Evolutionary conservation across 1,140 invertebrate genomes (phyloP).

Genomic region (Bombus huntii): DNA sequence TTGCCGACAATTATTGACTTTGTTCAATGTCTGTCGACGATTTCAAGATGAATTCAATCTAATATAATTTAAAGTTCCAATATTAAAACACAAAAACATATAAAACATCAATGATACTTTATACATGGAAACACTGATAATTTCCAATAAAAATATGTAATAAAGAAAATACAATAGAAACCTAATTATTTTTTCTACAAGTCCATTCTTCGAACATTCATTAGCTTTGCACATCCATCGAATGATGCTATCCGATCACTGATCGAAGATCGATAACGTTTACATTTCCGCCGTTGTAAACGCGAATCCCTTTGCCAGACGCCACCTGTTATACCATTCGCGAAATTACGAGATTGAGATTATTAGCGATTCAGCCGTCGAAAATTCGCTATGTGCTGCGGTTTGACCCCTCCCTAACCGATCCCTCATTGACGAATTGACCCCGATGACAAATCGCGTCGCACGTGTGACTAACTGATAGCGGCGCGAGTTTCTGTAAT

Average conservation of each 20-base stretch:
- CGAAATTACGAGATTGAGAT: conserved; percentile 22
- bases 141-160: not conserved
- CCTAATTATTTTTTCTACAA: not conserved
- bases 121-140: not conserved
- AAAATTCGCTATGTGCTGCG: conserved; percentile 20
- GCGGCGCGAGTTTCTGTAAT: conserved; percentile 21
- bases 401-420: not conserved
- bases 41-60: not conserved
- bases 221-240: not conserved
- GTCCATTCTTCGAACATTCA: not conserved
- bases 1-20: not conserved
- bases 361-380: conserved; percentile 26
- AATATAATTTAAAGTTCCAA: not conserved
- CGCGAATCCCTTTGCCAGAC: not conserved
- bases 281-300: not conserved
- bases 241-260: not conserved
- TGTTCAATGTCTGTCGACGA: not conserved
- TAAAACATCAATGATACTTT: too few relatives aligned
- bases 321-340: conserved; percentile 25
- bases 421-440: conserved; percentile 33
- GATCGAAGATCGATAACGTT: conserved; percentile 4
- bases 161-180: not conserved
- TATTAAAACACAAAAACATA: not conserved
- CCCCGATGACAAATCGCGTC: conserved; percentile 36
- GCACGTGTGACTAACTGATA: conserved; percentile 48